These are phyloP conservation scores for Rhagophthalmus giganteus DNA, from an alignment of 2,888 invertebrate species.

Conservation along the genomic window DNA sequence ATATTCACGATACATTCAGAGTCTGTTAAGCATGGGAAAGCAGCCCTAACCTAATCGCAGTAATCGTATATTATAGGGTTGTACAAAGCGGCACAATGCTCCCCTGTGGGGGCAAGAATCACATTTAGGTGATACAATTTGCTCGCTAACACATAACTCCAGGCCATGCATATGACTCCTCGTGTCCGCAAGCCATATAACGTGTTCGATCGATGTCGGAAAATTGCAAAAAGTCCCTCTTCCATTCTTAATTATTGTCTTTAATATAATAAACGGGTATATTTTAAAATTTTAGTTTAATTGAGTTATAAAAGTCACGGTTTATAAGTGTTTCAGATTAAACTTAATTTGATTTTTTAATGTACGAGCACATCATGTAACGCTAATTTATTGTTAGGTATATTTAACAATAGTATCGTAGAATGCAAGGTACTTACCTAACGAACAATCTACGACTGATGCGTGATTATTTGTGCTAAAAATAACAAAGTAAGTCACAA, in stretches of 20 bases:
- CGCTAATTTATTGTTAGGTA: too few relatives aligned
- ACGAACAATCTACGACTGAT: neutral
- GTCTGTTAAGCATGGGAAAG: slow-evolving; percentile 44
- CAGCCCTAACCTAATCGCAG: slow-evolving; percentile 52
- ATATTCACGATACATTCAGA: slow-evolving; percentile 34
- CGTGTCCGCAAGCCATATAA: slow-evolving; percentile 15
- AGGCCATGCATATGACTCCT: slow-evolving; percentile 32
- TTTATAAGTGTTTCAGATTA: too few relatives aligned
- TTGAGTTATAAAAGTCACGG: too few relatives aligned
- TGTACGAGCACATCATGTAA: too few relatives aligned
- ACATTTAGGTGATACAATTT: slow-evolving; percentile 47
- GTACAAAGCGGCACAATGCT: slow-evolving; percentile 44
- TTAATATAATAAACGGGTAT: too few relatives aligned
- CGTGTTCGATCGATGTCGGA: slow-evolving; percentile 13
- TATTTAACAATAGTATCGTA: too few relatives aligned
- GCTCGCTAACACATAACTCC: slow-evolving; percentile 39
- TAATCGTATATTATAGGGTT: slow-evolving; percentile 53
- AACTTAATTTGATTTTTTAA: too few relatives aligned
- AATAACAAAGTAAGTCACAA: neutral
- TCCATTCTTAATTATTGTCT: too few relatives aligned
- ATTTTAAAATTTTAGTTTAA: too few relatives aligned
- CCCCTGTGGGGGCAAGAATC: slow-evolving; percentile 45
- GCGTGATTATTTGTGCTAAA: neutral
- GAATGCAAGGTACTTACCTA: too few relatives aligned
- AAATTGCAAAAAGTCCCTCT: too few relatives aligned